Evolutionary conservation across 2,888 invertebrate genomes (phyloP).

Genomic region (Spatulosminthurus flaviceps): DNA sequence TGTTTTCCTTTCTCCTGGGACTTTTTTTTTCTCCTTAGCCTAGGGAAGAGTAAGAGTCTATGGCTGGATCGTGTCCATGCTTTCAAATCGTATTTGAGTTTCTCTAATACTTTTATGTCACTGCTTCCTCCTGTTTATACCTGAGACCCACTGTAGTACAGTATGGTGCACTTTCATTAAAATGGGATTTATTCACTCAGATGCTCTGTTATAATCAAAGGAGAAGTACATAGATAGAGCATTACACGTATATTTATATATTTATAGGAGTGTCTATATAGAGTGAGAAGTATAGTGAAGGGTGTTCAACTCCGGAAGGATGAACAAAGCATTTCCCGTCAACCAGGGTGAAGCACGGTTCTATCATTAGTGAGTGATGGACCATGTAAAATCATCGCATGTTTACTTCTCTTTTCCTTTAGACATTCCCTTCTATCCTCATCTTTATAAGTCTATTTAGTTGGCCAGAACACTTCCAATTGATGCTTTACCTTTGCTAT

Average conservation of each 20-base stretch:
- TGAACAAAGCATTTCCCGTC: constrained; percentile 27
- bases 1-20: constrained; percentile 27
- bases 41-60: constrained; percentile 1
- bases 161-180: constrained; percentile 46
- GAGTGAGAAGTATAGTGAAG: neutral
- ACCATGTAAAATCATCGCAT: constrained; percentile 44
- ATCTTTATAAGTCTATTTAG: constrained; percentile 2
- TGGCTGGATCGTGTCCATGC: constrained; percentile 1
- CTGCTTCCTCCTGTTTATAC: neutral
- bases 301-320: constrained; percentile 21
- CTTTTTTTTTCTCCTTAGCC: neutral
- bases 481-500: neutral
- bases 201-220: constrained; percentile 12
- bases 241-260: too few relatives aligned
- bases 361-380: constrained; percentile 48
- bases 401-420: neutral
- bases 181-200: constrained; percentile 51
- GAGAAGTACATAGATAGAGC: neutral
- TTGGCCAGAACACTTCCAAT: neutral
- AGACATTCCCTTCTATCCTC: neutral
- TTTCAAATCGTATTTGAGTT: constrained; percentile 11
- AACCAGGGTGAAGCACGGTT: constrained; percentile 33
- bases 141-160: neutral
- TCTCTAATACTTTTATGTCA: neutral
- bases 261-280: too few relatives aligned